Conservation (phyloP, 1,140 invertebrate species). For the Thalassaphorura encarpata region DNA sequence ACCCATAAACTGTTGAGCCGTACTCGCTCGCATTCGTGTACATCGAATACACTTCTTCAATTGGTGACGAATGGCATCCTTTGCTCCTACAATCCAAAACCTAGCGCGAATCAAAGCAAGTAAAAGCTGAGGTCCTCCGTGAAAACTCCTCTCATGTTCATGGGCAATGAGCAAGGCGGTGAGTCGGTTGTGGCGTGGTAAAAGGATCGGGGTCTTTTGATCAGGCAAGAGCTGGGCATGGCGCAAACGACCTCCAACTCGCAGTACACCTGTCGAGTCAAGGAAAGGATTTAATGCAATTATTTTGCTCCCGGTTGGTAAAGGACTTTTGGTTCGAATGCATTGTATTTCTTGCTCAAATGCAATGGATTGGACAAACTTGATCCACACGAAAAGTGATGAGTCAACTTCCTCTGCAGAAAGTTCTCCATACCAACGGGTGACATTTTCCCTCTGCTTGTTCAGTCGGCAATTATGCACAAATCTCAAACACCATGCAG, state of each 20-base stretch:
- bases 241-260: constrained; percentile 38
- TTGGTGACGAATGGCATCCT: constrained; percentile 10
- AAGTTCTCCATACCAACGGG: background rate
- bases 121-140: constrained; percentile 35
- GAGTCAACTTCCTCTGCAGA: background rate
- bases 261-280: constrained; percentile 36
- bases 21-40: constrained; percentile 13
- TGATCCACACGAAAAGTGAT: background rate
- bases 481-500: background rate
- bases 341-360: background rate
- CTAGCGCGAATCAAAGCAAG: constrained; percentile 12
- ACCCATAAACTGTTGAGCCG: constrained; percentile 34
- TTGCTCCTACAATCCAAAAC: constrained; percentile 31
- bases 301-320: constrained; percentile 24
- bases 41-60: constrained; percentile 24
- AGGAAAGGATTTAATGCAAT: constrained; percentile 37
- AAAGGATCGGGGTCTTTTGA: constrained; percentile 34
- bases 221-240: constrained; percentile 30
- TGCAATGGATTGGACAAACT: background rate
- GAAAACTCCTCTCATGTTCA: constrained; percentile 34
- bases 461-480: background rate
- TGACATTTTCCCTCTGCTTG: background rate
- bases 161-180: constrained; percentile 35
- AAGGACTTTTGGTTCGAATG: background rate
- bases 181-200: constrained; percentile 32